Percentiles rank a stretch among this genome's conserved stretches.
Evolutionary conservation across 1,140 invertebrate species (phyloP).

Genomic region (Epicauta chinensis): DNA sequence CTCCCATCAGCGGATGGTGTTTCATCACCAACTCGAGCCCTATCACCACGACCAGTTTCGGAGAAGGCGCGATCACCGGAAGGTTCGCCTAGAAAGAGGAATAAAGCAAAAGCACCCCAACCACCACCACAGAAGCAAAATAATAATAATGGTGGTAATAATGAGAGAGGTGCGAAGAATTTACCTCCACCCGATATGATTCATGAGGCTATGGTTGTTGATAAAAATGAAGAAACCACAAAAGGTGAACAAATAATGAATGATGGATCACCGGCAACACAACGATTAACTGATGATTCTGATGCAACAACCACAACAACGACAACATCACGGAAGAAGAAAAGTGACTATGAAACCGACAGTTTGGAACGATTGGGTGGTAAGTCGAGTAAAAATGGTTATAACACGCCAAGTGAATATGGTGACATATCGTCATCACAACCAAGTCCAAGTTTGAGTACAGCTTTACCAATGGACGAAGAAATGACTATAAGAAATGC

Average conservation of each 20-base stretch:
- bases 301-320: slow-evolving; percentile 33
- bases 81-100: slow-evolving; percentile 4
- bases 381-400: slow-evolving; percentile 34
- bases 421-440: slow-evolving; percentile 57
- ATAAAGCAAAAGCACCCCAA: slow-evolving; percentile 18
- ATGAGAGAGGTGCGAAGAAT: slow-evolving; percentile 21
- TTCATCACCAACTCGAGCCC: slow-evolving; percentile 24
- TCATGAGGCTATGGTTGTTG: slow-evolving; percentile 53
- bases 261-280: too few relatives aligned
- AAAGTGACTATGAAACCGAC: slow-evolving; percentile 67
- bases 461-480: slow-evolving; percentile 66
- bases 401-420: slow-evolving; percentile 57
- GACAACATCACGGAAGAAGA: slow-evolving; percentile 45
- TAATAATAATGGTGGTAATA: neutral
- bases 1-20: slow-evolving; percentile 26
- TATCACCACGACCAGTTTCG: slow-evolving; percentile 32
- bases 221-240: slow-evolving; percentile 42
- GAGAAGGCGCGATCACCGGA: slow-evolving; percentile 19
- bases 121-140: slow-evolving; percentile 11
- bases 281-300: neutral
- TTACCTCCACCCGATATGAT: slow-evolving; percentile 51
- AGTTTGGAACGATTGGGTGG: slow-evolving; percentile 62
- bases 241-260: slow-evolving; percentile 6
- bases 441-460: slow-evolving; percentile 60
- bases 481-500: slow-evolving; percentile 70